Conservation (phyloP, 2,113 vertebrate genomes). For the Oreotrochilus melanogaster region DNA sequence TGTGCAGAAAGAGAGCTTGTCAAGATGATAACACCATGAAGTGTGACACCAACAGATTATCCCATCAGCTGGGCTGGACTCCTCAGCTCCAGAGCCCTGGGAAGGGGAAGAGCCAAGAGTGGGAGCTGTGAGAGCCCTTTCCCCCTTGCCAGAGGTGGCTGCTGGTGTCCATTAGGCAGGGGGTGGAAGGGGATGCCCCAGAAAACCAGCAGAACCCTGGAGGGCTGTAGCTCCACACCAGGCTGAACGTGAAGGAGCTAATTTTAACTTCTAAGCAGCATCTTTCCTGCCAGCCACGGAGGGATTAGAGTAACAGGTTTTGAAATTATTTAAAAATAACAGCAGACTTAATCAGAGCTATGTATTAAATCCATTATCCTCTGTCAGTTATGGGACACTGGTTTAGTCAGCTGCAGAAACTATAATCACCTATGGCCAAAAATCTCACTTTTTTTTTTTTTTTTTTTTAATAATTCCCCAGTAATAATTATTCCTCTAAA, state of each 20-base stretch:
- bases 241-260: background rate
- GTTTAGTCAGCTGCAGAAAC: background rate
- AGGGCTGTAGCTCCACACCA: slow-evolving; percentile 37
- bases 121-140: background rate
- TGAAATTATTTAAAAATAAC: slow-evolving; percentile 62
- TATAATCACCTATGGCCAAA: slow-evolving; percentile 8
- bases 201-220: background rate
- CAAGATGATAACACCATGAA: fast-evolving
- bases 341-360: slow-evolving; percentile 58
- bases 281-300: background rate
- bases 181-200: background rate
- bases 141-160: background rate
- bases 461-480: background rate
- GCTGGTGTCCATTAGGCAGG: background rate
- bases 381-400: slow-evolving; percentile 28
- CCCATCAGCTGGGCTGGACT: background rate
- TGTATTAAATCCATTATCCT: slow-evolving; percentile 62
- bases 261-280: slow-evolving; percentile 53
- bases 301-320: slow-evolving; percentile 50
- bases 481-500: background rate
- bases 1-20: background rate
- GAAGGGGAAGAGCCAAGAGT: background rate
- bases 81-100: background rate
- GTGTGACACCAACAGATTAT: background rate
- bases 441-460: background rate